These are phyloP conservation scores for Platichthys stellatus DNA, from an alignment of 2,113 vertebrate species.

Conservation along the genomic window DNA sequence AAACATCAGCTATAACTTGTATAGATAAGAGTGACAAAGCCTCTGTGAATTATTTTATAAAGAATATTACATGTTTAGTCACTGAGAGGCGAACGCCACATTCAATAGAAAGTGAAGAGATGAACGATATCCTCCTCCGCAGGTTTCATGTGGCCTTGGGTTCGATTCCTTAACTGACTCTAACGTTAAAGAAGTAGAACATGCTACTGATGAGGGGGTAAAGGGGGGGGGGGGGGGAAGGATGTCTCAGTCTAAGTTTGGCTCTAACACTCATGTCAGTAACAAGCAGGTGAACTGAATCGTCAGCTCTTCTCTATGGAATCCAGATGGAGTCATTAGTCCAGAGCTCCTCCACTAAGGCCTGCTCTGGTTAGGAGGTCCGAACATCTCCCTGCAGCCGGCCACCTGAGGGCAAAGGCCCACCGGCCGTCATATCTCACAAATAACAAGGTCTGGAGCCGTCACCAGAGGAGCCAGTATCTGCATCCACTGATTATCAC, in stretches of 20 bases:
- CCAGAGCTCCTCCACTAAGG: conserved; percentile 18
- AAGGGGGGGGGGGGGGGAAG: neutral
- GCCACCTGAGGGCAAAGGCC: neutral
- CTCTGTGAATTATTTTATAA: too few species aligned
- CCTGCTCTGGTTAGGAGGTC: conserved; percentile 12
- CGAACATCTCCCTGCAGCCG: conserved; percentile 19
- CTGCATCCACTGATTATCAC: too few species aligned
- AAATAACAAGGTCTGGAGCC: neutral
- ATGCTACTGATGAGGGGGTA: neutral
- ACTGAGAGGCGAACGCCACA: too few species aligned
- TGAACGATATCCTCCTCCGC: too few species aligned
- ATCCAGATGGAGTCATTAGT: conserved; percentile 53
- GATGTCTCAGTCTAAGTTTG: conserved; percentile 17
- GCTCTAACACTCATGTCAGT: neutral
- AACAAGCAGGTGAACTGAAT: conserved; percentile 14
- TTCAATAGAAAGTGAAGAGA: too few species aligned
- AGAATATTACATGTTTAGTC: too few species aligned
- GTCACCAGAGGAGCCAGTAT: too few species aligned
- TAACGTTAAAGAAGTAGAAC: too few species aligned
- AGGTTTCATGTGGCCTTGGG: too few species aligned
- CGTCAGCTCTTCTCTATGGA: conserved; percentile 27
- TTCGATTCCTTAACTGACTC: too few species aligned
- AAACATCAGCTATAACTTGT: too few species aligned
- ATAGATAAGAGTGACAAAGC: too few species aligned
- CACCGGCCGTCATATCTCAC: conserved; percentile 6